These are phyloP conservation scores for Lydus trimaculatus DNA, from an alignment of 2,888 invertebrate species.

Conservation along the genomic window DNA sequence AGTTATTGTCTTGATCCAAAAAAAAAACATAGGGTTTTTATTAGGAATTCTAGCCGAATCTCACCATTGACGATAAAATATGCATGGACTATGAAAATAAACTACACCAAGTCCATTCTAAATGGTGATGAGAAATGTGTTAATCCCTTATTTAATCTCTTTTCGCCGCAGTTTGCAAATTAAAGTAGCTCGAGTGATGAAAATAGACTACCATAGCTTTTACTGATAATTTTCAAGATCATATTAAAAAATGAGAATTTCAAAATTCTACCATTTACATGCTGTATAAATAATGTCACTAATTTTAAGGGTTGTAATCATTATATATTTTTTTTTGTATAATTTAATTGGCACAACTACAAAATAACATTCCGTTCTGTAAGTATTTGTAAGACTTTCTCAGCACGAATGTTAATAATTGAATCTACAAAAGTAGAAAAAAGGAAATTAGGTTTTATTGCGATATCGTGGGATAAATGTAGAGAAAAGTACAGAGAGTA, in stretches of 20 bases:
- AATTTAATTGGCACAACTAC: background rate
- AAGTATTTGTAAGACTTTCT: background rate
- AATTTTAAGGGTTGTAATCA: too few species aligned
- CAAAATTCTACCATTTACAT: too few species aligned
- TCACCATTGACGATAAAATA: background rate
- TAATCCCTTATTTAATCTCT: conserved; percentile 6
- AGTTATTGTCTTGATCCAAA: background rate
- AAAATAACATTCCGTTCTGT: background rate
- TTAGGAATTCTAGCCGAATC: background rate
- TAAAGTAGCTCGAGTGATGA: background rate
- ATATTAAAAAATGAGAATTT: too few species aligned
- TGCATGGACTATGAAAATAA: background rate
- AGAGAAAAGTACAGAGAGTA: background rate
- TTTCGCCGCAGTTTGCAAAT: conserved; percentile 5
- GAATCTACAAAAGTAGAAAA: background rate
- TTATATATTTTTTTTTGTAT: too few species aligned
- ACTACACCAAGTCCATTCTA: conserved; percentile 1
- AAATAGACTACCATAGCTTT: background rate
- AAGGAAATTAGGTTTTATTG: background rate
- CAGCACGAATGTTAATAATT: background rate
- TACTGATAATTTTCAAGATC: background rate
- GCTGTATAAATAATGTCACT: too few species aligned
- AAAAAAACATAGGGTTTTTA: background rate
- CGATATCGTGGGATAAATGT: background rate
- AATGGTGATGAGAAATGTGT: conserved; percentile 6